phyloP scores from a whole-genome alignment of 2,888 invertebrate genomes.

The Hypolimnas misippus region DNA sequence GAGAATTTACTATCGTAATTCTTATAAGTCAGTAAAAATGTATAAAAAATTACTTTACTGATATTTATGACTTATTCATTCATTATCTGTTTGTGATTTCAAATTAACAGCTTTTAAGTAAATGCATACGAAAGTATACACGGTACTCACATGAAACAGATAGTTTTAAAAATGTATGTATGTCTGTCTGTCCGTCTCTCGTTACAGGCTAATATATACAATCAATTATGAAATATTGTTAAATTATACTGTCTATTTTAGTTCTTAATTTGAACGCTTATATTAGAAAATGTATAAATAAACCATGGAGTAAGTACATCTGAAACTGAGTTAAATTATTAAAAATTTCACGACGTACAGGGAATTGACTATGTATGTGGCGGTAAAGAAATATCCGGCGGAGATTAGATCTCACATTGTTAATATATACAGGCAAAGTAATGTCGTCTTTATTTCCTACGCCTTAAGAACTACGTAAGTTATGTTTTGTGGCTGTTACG shows the following conservation, averaged over 20 bases:
- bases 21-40: background rate
- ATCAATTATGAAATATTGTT: too few species aligned
- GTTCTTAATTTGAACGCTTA: background rate
- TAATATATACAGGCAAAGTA: conserved; percentile 1
- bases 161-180: too few species aligned
- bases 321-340: background rate
- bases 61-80: background rate
- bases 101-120: too few species aligned
- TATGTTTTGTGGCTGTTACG: background rate
- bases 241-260: too few species aligned
- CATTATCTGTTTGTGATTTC: too few species aligned
- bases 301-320: background rate
- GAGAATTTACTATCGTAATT: background rate
- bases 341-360: conserved; percentile 24
- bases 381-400: conserved; percentile 50
- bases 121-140: too few species aligned
- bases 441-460: conserved; percentile 18
- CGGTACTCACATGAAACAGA: too few species aligned
- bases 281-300: background rate
- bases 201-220: too few species aligned
- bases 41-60: background rate
- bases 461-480: conserved; percentile 9
- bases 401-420: conserved; percentile 47
- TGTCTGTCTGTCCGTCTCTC: too few species aligned
- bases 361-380: conserved; percentile 33